Evolutionary conservation across 1,140 invertebrate genomes (phyloP).

Genomic region (Varroa destructor): DNA sequence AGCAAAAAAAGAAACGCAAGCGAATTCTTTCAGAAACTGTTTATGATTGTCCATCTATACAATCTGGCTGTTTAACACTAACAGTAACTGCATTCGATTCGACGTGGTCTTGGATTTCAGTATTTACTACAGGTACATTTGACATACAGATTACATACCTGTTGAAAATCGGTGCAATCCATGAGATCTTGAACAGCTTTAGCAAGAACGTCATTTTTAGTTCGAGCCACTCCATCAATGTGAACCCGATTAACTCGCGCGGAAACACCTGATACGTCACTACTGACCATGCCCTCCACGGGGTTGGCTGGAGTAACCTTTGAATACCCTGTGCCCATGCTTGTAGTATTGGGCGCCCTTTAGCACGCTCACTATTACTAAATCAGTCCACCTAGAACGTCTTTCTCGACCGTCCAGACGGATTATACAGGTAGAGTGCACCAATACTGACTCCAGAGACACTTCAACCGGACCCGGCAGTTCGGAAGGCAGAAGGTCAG

Average conservation of each 20-base stretch:
- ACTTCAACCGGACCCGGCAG: neutral
- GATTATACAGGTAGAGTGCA: neutral
- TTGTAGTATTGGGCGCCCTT: neutral
- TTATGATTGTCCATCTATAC: too few relatives aligned
- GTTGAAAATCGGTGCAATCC: constrained; percentile 46
- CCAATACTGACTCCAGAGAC: neutral
- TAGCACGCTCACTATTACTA: too few relatives aligned
- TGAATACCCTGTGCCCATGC: neutral
- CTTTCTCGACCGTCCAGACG: neutral
- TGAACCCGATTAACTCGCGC: constrained; percentile 62
- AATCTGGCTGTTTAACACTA: too few relatives aligned
- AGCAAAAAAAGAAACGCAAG: too few relatives aligned
- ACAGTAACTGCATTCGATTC: too few relatives aligned
- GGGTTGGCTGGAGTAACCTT: neutral
- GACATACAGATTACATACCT: too few relatives aligned
- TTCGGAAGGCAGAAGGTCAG: constrained; percentile 4
- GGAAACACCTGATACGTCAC: neutral
- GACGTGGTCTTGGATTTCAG: too few relatives aligned
- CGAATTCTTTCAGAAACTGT: too few relatives aligned
- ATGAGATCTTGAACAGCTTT: constrained; percentile 57
- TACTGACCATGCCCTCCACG: neutral
- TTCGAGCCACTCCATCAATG: constrained; percentile 62
- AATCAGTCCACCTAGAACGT: too few relatives aligned
- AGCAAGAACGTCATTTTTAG: constrained; percentile 67
- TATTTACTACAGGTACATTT: too few relatives aligned